phyloP scores from a whole-genome alignment of 1,140 invertebrate genomes.

The Coelopa frigida region DNA sequence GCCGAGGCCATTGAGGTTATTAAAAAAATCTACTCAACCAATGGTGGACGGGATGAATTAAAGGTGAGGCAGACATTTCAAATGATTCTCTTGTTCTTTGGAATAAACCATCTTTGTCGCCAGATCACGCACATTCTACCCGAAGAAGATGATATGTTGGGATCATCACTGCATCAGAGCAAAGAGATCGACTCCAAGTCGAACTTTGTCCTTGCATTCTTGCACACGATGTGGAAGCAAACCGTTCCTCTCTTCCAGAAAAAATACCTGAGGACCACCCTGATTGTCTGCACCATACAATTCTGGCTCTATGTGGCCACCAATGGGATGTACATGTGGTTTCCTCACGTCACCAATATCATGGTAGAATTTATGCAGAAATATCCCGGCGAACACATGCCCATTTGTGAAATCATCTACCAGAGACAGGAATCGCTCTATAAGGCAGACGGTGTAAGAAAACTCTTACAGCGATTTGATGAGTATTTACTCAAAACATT shows the following conservation, averaged over 20 bases:
- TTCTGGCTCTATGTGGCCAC: conserved; percentile 49
- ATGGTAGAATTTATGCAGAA: conserved; percentile 15
- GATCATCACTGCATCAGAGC: background rate
- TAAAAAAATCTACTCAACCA: conserved; percentile 51
- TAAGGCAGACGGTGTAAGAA: conserved; percentile 15
- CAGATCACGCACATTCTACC: conserved; percentile 10
- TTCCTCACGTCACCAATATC: conserved; percentile 19
- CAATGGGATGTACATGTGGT: conserved; percentile 23
- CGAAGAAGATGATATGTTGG: conserved; percentile 10
- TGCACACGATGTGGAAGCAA: conserved; percentile 44
- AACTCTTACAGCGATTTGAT: background rate
- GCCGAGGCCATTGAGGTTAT: conserved; percentile 54
- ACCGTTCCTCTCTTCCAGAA: conserved; percentile 46
- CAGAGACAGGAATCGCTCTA: conserved; percentile 12
- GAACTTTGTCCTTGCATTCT: conserved; percentile 4
- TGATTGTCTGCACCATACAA: conserved; percentile 20
- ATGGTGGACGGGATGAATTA: conserved; percentile 46
- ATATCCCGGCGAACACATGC: conserved; percentile 10
- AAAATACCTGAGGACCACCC: conserved; percentile 45
- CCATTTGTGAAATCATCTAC: conserved; percentile 18
- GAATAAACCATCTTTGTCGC: background rate
- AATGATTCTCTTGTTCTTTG: background rate
- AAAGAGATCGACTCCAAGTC: too few relatives aligned
- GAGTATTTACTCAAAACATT: conserved; percentile 6
- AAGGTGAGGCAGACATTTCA: conserved; percentile 1